Conservation (phyloP, 2,113 vertebrate species). For the Notiomystis cincta region DNA sequence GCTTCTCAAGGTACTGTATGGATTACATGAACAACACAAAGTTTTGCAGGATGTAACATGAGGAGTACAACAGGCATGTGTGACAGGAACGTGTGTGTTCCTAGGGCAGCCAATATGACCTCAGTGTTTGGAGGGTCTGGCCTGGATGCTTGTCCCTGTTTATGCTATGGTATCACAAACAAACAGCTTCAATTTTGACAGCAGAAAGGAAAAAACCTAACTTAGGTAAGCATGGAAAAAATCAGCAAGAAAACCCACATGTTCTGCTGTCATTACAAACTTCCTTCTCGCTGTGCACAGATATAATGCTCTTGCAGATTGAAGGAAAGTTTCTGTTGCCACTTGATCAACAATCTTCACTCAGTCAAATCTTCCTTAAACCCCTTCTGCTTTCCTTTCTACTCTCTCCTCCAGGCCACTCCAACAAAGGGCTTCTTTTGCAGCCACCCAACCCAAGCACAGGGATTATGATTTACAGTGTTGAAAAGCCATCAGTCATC, state of each 20-base stretch:
- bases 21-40: neutral
- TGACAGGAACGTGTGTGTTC: neutral
- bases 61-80: fast-evolving
- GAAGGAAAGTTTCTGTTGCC: neutral
- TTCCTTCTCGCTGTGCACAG: neutral
- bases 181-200: neutral
- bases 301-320: neutral
- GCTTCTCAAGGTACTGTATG: neutral
- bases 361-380: neutral
- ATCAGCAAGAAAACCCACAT: neutral
- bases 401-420: neutral
- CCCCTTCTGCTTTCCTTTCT: neutral
- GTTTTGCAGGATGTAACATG: neutral
- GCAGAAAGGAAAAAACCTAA: neutral
- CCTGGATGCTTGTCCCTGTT: neutral
- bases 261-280: neutral
- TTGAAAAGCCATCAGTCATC: neutral
- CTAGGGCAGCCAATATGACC: fast-evolving
- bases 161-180: neutral
- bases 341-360: neutral
- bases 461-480: neutral
- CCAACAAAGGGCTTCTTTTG: neutral
- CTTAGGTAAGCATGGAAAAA: neutral
- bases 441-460: neutral
- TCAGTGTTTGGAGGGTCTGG: neutral